phyloP scores from a whole-genome alignment of 2,888 invertebrate species.

The Esperia sulphurella region DNA sequence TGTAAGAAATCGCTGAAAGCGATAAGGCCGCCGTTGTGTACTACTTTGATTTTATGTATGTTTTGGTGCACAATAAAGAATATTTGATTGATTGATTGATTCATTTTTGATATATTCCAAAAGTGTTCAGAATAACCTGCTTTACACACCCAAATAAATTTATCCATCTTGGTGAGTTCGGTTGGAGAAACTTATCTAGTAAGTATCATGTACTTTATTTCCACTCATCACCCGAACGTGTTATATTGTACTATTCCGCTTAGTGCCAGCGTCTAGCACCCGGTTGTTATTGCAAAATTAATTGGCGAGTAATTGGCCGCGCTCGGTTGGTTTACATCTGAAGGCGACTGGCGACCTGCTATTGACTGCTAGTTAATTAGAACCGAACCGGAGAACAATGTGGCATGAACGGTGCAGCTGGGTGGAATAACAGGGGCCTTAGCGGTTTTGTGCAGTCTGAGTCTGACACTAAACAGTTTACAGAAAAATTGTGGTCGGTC shows the following conservation, averaged over 20 bases:
- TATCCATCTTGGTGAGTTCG: no score
- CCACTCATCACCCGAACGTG: neutral
- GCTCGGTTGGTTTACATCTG: constrained; percentile 59
- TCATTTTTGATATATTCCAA: no score
- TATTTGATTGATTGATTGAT: no score
- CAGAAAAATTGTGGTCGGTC: neutral
- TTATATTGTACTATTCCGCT: constrained; percentile 7
- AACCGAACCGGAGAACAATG: constrained; percentile 52
- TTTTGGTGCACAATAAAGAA: no score
- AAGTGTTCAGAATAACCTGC: no score
- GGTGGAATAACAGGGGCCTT: constrained; percentile 31
- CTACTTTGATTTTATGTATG: no score
- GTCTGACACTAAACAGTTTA: neutral
- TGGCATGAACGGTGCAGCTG: constrained; percentile 39
- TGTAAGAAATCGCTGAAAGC: no score
- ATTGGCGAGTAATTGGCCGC: constrained; percentile 73
- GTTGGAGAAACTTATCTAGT: no score
- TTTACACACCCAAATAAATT: no score
- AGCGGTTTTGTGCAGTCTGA: constrained; percentile 4
- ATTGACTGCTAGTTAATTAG: constrained; percentile 74
- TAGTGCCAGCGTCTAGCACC: constrained; percentile 11
- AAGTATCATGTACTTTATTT: no score
- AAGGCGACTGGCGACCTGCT: constrained; percentile 65
- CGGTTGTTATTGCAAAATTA: constrained; percentile 67
- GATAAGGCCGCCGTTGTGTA: no score